A percentile compares a stretch with the other conserved stretches of the same genome.
Conservation (phyloP, 2,888 invertebrate genomes). For the Cosmorhoe ocellata region DNA sequence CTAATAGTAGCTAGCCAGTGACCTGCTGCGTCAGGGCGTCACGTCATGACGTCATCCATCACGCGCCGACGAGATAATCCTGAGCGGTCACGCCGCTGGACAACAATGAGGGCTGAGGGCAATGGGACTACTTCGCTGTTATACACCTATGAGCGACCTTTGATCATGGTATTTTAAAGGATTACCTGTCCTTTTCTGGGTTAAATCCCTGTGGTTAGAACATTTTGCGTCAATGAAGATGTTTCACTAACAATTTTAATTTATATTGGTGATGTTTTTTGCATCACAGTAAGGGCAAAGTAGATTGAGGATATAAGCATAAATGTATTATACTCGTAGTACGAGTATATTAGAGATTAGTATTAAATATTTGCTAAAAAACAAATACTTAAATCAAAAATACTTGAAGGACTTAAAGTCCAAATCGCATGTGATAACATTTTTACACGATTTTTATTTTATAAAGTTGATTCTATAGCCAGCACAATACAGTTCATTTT, state of each 20-base stretch:
- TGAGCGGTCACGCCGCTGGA: conserved; percentile 35
- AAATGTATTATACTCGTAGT: too few species aligned
- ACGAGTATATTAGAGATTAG: too few species aligned
- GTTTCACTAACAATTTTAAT: too few species aligned
- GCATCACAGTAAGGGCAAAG: too few species aligned
- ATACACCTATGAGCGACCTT: conserved; percentile 15
- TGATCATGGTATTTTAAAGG: conserved; percentile 5
- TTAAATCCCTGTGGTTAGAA: not conserved
- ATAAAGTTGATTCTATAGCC: not conserved
- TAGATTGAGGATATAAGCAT: too few species aligned
- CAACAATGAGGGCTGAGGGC: conserved; percentile 21
- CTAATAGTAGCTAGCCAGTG: conserved; percentile 36
- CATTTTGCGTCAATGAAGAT: too few species aligned
- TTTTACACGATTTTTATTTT: too few species aligned
- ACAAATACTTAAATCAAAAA: too few species aligned
- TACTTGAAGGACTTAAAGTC: too few species aligned
- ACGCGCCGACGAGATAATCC: conserved; percentile 39
- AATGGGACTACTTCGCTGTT: conserved; percentile 5
- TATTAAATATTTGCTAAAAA: too few species aligned
- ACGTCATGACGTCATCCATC: conserved; percentile 44
- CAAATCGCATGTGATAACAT: too few species aligned
- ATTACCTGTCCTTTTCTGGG: not conserved
- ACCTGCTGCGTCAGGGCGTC: conserved; percentile 37
- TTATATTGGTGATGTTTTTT: too few species aligned
- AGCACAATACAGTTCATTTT: not conserved